Percentiles rank a stretch among this genome's conserved stretches.
These are phyloP conservation scores for Pogonus chalceus DNA, from an alignment of 1,140 invertebrate genomes.

Conservation along the genomic window DNA sequence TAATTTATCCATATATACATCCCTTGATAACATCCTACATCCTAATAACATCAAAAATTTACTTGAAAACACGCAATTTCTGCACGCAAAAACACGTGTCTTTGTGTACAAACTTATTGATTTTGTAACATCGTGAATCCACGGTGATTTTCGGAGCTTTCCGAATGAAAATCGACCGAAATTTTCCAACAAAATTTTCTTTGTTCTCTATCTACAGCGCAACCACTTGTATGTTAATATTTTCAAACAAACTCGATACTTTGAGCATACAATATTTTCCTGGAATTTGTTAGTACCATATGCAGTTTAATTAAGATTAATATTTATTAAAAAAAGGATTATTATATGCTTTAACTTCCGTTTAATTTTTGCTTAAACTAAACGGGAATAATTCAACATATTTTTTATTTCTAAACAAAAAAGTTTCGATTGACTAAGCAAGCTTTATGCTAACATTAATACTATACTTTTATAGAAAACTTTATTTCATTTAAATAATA, in stretches of 20 bases:
- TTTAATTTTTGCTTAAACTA: background rate
- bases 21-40: no score
- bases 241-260: background rate
- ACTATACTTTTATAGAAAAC: no score
- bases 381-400: background rate
- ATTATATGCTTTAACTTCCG: background rate
- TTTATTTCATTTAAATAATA: no score
- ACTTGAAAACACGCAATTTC: no score
- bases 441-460: no score
- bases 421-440: no score
- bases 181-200: background rate
- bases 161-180: background rate
- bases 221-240: background rate
- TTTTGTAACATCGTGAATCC: background rate
- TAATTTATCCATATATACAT: no score
- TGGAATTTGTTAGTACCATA: background rate
- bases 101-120: conserved; percentile 3
- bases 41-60: no score
- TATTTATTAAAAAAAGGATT: background rate
- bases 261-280: background rate
- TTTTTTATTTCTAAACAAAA: no score
- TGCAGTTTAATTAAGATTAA: background rate
- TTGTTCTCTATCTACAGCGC: background rate
- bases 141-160: background rate
- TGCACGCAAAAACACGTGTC: background rate